These are phyloP conservation scores for Microctenopoma stevenorrisi DNA, from an alignment of 2,797 vertebrate genomes.

Conservation along the genomic window DNA sequence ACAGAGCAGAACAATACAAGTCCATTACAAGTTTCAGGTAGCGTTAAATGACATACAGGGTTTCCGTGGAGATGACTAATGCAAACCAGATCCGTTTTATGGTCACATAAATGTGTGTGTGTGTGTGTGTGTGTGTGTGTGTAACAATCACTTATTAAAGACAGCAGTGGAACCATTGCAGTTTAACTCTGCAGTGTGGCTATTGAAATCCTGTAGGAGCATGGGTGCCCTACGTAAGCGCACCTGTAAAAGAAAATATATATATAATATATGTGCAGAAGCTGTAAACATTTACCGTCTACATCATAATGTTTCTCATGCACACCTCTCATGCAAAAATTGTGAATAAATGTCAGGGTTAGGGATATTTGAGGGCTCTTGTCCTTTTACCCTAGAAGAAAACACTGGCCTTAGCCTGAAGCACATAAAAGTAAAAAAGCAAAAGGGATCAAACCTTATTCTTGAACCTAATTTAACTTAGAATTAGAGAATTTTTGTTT, in stretches of 20 bases:
- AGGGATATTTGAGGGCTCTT: too few species aligned
- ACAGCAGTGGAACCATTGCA: constrained; percentile 35
- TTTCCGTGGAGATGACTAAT: constrained; percentile 67
- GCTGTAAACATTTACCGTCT: constrained; percentile 20
- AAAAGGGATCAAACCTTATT: constrained; percentile 7
- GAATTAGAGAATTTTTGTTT: constrained; percentile 24
- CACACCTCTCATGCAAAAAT: too few species aligned
- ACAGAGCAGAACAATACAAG: constrained; percentile 77
- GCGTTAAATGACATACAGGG: constrained; percentile 66
- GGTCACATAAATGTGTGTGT: constrained; percentile 66
- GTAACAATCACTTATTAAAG: constrained; percentile 75
- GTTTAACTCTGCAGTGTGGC: constrained; percentile 20
- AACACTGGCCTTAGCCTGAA: neutral
- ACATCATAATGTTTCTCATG: neutral
- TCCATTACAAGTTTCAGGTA: constrained; percentile 77
- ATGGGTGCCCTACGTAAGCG: neutral
- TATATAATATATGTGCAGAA: neutral
- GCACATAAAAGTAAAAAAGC: neutral
- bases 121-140: constrained; percentile 62
- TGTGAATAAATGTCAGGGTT: too few species aligned
- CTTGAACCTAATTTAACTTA: constrained; percentile 1
- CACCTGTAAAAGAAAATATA: constrained; percentile 3
- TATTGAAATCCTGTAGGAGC: constrained; percentile 4
- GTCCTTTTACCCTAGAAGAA: neutral
- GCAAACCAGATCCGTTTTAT: constrained; percentile 74